These are phyloP conservation scores for human (Homo sapiens) DNA, from an alignment of 2,113 vertebrate species.

Conservation along the genomic window DNA sequence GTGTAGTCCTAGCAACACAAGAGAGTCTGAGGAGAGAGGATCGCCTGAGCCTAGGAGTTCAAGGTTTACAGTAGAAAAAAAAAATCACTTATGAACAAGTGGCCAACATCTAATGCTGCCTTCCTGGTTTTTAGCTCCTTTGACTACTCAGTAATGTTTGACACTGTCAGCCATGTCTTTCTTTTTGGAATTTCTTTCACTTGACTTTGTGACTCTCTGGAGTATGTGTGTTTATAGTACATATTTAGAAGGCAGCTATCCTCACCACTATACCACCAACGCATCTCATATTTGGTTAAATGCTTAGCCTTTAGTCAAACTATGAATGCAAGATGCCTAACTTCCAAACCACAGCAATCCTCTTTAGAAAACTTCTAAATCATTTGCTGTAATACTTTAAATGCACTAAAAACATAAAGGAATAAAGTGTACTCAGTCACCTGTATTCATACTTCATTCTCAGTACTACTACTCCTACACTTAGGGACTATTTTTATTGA, in stretches of 20 bases:
- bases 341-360: background rate
- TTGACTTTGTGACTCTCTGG: background rate
- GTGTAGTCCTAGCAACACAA: too few species aligned
- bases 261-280: slow-evolving; percentile 86
- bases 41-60: too few species aligned
- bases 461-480: background rate
- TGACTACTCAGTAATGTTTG: background rate
- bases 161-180: background rate
- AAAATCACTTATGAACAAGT: background rate
- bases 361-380: slow-evolving; percentile 5
- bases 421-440: background rate
- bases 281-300: background rate
- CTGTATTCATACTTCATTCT: background rate
- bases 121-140: background rate
- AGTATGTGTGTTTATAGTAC: background rate
- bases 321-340: background rate
- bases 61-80: too few species aligned
- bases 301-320: background rate
- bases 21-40: too few species aligned
- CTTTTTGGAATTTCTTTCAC: background rate
- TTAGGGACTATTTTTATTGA: background rate
- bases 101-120: background rate
- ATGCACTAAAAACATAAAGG: background rate
- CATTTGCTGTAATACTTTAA: background rate
- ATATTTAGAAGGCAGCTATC: slow-evolving; percentile 85